Evolutionary conservation across 2,113 vertebrate genomes (phyloP).

Genomic region (Peromyscus leucopus): DNA sequence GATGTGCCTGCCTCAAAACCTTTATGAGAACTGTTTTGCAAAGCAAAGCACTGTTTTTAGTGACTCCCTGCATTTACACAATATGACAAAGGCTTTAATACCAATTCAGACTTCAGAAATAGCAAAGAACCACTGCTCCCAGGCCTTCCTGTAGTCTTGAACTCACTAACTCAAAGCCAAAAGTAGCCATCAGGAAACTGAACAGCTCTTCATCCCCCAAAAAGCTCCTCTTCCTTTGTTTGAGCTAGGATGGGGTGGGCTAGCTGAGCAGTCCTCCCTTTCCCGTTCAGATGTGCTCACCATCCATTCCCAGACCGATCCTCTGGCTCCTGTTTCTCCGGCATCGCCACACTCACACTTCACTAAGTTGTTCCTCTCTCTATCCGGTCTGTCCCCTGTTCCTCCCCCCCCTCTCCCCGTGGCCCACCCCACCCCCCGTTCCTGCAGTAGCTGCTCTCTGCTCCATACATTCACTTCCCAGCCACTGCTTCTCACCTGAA

Average conservation of each 20-base stretch:
- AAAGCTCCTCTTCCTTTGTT: background rate
- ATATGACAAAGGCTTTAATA: background rate
- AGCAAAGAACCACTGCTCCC: background rate
- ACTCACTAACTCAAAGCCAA: background rate
- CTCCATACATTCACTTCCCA: background rate
- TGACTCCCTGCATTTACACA: background rate
- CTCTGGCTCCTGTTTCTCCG: background rate
- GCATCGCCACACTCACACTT: background rate
- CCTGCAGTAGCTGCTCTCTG: background rate
- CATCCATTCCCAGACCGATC: background rate
- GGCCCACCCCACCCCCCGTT: too few species aligned
- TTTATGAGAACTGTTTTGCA: slow-evolving; percentile 42
- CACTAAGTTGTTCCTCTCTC: background rate
- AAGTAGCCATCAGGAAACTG: background rate
- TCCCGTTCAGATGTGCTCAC: background rate
- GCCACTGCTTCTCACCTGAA: background rate
- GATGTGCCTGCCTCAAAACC: background rate
- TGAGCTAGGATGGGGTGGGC: too few species aligned
- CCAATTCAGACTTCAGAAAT: background rate
- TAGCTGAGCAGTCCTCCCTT: background rate
- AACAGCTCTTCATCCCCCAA: background rate
- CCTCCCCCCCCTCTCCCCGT: too few species aligned
- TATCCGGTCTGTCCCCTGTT: too few species aligned
- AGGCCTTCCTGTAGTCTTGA: background rate
- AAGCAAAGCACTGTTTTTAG: slow-evolving; percentile 30